phyloP scores from a whole-genome alignment of 2,888 invertebrate species.

The Drosophila diplacantha region DNA sequence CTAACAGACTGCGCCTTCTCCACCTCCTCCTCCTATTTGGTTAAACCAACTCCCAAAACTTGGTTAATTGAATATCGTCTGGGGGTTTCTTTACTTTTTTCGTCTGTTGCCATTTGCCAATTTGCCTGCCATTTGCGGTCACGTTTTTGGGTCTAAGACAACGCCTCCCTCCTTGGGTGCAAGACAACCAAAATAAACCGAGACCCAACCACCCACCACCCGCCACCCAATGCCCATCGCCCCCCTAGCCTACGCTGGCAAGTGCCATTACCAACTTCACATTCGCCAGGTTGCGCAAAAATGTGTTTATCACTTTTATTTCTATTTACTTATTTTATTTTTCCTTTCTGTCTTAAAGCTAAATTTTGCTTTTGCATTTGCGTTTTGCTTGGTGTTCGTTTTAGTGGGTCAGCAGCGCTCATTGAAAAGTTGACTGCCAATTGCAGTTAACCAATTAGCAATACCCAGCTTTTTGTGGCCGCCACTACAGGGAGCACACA shows the following conservation, averaged over 20 bases:
- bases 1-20: background rate
- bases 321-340: slow-evolving; percentile 2
- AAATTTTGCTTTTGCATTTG: slow-evolving; percentile 54
- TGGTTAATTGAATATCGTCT: slow-evolving; percentile 57
- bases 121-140: slow-evolving; percentile 52
- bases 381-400: slow-evolving; percentile 29
- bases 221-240: background rate
- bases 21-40: background rate
- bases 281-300: slow-evolving; percentile 43
- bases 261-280: slow-evolving; percentile 32
- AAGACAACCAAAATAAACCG: background rate
- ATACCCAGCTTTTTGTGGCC: slow-evolving; percentile 15
- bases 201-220: background rate
- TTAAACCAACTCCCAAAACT: slow-evolving; percentile 32
- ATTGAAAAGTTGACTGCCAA: slow-evolving; percentile 57
- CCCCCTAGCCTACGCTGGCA: background rate
- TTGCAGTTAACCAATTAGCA: slow-evolving; percentile 66
- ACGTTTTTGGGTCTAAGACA: slow-evolving; percentile 50
- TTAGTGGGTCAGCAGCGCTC: slow-evolving; percentile 59
- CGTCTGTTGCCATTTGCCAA: slow-evolving; percentile 33
- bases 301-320: slow-evolving; percentile 9
- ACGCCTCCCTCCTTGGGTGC: slow-evolving; percentile 33
- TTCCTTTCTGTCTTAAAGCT: slow-evolving; percentile 10
- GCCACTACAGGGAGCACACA: slow-evolving; percentile 2
- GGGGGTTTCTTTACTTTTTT: background rate